Base-by-base conservation (phyloP, 2,797 vertebrate species). In the Cetoscarus ocellatus region DNA sequence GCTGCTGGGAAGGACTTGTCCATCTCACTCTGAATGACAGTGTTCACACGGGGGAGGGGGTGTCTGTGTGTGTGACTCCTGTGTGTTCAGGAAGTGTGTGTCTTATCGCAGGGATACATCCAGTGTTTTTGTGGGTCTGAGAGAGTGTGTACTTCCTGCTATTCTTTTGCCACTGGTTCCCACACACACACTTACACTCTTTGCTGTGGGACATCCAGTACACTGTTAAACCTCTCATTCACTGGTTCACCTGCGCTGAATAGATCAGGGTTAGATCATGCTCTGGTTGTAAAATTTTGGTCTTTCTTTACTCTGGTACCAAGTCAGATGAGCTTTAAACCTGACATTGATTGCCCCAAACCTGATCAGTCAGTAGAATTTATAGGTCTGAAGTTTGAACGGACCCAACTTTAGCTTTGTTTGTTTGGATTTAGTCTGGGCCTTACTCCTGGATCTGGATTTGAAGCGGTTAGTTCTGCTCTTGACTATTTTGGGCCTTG, bases 91-190 rank as follows among this genome's bases (percentile, higher is more conserved):
- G 84, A 83, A 84, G 81, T 75, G 70, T 87, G 77, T 56, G 72
- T 82, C 95, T 97, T 98, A 98, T 97, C 96, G 70, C 38, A 27
- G 91, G 79, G 83, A 88, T 93, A 93, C 93, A 94, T 95, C 95
- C 90, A 88, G 89, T 91, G 94, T 79, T 82, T 80, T 67, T 57
- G 54, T 58, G 57, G 36, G 47, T 75, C 87, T 18, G 85, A 75
- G 64, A 38, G 51, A 47, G 55, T 40, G 45, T 96, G 95, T 96
- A 94, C 92, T 97, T 97, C 96, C 96, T 96, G 95, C 92, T 91
- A 96, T 97, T 97, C 95, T 96, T 96, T 38, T 55, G 12, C 19
- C 9, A 27, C 36, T 54, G 18, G 94, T 96, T 96, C 95, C 95
- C 71, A 73, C 71, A 55, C 59, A 49, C 45, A 47, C 11, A n/a